Evolutionary conservation across 2,113 vertebrate genomes (phyloP), one percentile per base, ranked within the genome.

Genomic region (Notarius quadriscutis): DNA sequence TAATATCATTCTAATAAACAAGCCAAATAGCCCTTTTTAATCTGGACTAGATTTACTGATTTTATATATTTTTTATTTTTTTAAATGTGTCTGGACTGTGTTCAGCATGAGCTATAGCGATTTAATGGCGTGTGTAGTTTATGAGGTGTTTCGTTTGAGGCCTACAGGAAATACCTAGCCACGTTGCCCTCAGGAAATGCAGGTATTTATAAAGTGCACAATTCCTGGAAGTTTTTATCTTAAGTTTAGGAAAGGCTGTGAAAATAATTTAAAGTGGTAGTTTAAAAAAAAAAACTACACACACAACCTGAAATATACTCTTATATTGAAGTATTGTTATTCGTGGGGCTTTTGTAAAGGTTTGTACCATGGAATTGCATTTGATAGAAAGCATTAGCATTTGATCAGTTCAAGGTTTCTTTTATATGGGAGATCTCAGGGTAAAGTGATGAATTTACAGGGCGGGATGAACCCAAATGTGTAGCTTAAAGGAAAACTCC

Each of bases 171-270:
- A 79, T 84, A 63, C 60, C 63, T 78, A 78, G 2, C n/a, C 53
- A 75, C 14, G 20, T 78, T 87, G 58, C 20, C 50, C 58, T 67
- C 20, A 84, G 86, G 86, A 84, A 79, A 62, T 55, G 18, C 34
- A 69, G 20, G 18, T 22, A 55, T 81, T 84, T 57, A 25, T 57
- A 77, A 86, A 79, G 55, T 50, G 2, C 58, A 88, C 88, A 88
- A 78, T 89, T 88, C 75, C 78, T 90, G 87, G 74, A 91, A 90
- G 84, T 81, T 41, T 79, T 22, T 15, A 53, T n/a, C 14, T 81
- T 65, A 20, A 30, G 27, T 75, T 87, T 78, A 48, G 67, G 81
- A 82, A 86, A 65, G 67, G 51, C 25, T 53, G 20, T 14, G n/a
- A 62, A 67, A 48, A 86, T 74, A 71, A 63, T 55, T 17, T 78